Percentiles rank a stretch among this genome's conserved stretches.
Evolutionary conservation across 2,888 invertebrate species (phyloP).

Genomic region (Dioctria linearis): DNA sequence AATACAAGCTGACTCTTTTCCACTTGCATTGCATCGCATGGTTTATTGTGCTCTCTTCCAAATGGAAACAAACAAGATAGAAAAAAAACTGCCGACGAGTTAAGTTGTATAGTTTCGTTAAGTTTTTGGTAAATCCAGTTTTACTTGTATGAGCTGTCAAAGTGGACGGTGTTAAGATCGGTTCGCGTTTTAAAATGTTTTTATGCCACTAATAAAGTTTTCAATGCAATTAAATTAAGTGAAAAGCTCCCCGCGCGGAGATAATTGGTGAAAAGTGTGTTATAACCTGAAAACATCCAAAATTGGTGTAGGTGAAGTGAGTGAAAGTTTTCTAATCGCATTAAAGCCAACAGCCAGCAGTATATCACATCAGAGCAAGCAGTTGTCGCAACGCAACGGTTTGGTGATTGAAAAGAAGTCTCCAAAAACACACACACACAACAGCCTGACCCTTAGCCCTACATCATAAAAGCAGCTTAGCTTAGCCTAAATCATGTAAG

Average conservation of each 20-base stretch:
- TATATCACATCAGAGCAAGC: no score
- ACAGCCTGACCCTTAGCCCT: neutral
- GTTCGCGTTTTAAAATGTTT: constrained; percentile 40
- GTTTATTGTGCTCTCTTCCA: no score
- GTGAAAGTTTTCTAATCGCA: neutral
- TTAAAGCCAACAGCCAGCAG: neutral
- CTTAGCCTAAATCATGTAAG: constrained; percentile 40
- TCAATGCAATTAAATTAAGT: constrained; percentile 18
- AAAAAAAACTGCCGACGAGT: neutral
- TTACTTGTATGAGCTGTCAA: constrained; percentile 49
- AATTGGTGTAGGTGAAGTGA: constrained; percentile 20
- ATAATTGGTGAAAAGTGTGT: constrained; percentile 11
- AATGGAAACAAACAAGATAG: neutral
- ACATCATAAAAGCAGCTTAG: neutral
- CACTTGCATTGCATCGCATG: no score
- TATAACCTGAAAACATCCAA: neutral
- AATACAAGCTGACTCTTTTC: no score
- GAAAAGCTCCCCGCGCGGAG: neutral
- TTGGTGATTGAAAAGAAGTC: neutral
- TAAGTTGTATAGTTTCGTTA: constrained; percentile 27
- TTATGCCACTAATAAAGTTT: constrained; percentile 12
- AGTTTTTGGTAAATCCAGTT: constrained; percentile 37
- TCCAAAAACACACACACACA: constrained; percentile 23
- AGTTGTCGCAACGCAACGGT: no score
- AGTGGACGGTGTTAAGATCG: constrained; percentile 36